These are phyloP conservation scores for Maconellicoccus hirsutus DNA, from an alignment of 1,140 invertebrate species.

Conservation along the genomic window DNA sequence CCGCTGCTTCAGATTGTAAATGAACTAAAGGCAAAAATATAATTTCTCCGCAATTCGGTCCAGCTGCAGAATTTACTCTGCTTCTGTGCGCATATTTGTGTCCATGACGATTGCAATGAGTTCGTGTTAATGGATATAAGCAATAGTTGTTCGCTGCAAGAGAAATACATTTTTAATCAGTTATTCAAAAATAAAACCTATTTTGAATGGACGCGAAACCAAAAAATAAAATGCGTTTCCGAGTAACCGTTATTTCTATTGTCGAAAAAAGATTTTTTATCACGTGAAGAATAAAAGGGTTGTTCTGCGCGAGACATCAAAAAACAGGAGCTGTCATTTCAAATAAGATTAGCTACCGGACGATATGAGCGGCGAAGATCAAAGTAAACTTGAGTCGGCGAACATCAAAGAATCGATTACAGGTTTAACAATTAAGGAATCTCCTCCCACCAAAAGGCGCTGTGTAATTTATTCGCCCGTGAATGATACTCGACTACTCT, in stretches of 20 bases:
- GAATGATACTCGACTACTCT: neutral
- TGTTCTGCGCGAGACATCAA: neutral
- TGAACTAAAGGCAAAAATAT: conserved; percentile 25
- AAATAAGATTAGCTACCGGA: conserved; percentile 12
- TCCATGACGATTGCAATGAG: neutral
- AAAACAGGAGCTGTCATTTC: conserved; percentile 17
- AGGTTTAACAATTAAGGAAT: conserved; percentile 20
- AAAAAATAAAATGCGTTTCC: neutral
- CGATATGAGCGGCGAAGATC: conserved; percentile 11
- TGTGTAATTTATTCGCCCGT: conserved; percentile 18
- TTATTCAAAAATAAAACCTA: too few species aligned
- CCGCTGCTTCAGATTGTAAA: neutral
- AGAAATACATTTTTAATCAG: neutral
- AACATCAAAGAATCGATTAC: conserved; percentile 21
- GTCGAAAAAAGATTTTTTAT: neutral
- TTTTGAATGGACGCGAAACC: too few species aligned
- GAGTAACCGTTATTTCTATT: neutral
- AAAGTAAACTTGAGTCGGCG: neutral
- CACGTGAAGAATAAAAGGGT: neutral
- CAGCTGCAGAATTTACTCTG: neutral
- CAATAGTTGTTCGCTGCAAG: neutral
- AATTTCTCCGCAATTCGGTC: conserved; percentile 14
- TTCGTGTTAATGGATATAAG: neutral
- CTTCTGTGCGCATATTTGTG: neutral
- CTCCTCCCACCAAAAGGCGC: conserved; percentile 16